Percentiles rank a stretch among this genome's conserved stretches.
These are phyloP conservation scores for Pempheris klunzingeri DNA, from an alignment of 2,797 vertebrate genomes.

Conservation along the genomic window DNA sequence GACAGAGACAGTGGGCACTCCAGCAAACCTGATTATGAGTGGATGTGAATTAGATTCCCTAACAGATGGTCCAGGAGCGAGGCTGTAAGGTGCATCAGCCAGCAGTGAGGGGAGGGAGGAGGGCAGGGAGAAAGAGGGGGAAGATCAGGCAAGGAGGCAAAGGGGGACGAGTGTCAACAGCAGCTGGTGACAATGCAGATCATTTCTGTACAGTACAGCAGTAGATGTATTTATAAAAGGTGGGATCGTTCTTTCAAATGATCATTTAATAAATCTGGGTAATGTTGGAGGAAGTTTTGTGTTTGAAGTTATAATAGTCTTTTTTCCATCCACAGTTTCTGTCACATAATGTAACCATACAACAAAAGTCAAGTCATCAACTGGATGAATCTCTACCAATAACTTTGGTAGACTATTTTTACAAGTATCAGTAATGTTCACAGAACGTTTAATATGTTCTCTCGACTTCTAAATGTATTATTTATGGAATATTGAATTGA, in stretches of 20 bases:
- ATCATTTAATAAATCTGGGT: not conserved
- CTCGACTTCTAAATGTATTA: not conserved
- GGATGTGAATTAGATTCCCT: conserved; percentile 99
- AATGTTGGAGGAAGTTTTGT: not conserved
- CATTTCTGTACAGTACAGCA: conserved; percentile 30
- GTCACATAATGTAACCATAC: not conserved
- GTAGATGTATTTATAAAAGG: not conserved
- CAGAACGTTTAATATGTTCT: not conserved
- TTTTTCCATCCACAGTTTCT: not conserved
- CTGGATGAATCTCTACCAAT: not conserved
- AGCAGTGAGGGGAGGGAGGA: conserved; percentile 68
- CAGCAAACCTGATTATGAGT: conserved; percentile 97
- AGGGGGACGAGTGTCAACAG: conserved; percentile 80
- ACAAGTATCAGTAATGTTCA: not conserved
- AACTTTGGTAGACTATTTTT: not conserved
- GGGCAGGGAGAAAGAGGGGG: conserved; percentile 31
- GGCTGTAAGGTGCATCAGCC: conserved; percentile 94
- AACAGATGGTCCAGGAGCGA: conserved; percentile 98
- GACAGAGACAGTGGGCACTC: conserved; percentile 90
- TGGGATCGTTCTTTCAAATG: not conserved
- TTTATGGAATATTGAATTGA: conserved; percentile 30
- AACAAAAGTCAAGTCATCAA: conserved; percentile 14
- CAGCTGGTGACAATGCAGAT: conserved; percentile 79
- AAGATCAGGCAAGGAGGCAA: conserved; percentile 52
- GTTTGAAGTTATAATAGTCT: not conserved